Evolutionary conservation across 2,113 vertebrate species (phyloP).

Genomic region (Psephotus haematonotus): DNA sequence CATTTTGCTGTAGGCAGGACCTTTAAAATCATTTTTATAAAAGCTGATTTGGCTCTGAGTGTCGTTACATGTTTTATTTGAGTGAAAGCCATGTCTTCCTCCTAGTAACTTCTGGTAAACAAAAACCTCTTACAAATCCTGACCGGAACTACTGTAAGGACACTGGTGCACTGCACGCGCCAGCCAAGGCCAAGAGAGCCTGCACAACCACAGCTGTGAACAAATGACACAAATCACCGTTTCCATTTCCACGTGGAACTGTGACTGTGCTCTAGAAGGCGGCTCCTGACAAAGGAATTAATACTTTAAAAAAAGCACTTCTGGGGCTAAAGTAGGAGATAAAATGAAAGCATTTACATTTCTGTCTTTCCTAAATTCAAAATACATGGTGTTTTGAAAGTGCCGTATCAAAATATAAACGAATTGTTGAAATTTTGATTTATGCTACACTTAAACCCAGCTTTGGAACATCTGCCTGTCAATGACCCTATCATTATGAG

Average conservation of each 20-base stretch:
- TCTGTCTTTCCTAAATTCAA: constrained; percentile 9
- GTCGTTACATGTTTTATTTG: neutral
- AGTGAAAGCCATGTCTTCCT: neutral
- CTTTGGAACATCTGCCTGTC: constrained; percentile 38
- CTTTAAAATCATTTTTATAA: neutral
- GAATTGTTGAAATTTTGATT: constrained; percentile 28
- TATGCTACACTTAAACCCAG: constrained; percentile 9
- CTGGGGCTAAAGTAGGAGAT: neutral
- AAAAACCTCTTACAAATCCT: neutral
- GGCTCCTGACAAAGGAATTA: neutral
- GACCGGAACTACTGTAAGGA: neutral
- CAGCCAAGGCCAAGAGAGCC: neutral
- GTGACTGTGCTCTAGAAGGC: neutral
- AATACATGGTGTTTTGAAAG: neutral
- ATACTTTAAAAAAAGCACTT: neutral
- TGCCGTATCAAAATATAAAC: neutral
- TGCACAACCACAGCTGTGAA: neutral
- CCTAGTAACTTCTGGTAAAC: neutral
- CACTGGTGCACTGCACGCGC: neutral
- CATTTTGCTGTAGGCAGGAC: neutral
- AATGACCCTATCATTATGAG: neutral
- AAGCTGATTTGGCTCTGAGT: neutral
- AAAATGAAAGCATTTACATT: neutral
- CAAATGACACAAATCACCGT: neutral
- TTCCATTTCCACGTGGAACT: neutral